Percentiles rank a stretch among this genome's conserved stretches.
Evolutionary conservation across 2,888 invertebrate species (phyloP).

Genomic region (Sericinus montela): DNA sequence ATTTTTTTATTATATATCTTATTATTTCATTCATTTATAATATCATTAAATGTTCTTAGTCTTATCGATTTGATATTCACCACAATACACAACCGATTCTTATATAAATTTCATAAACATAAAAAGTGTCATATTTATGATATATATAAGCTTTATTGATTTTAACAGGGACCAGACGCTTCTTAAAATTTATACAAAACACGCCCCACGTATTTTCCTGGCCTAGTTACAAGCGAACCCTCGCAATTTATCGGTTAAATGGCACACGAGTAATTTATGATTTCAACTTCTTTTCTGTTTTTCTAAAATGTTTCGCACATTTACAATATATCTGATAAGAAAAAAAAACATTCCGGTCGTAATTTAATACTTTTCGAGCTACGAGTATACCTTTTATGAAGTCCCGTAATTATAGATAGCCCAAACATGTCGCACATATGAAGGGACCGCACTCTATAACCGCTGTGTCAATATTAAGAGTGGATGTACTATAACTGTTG

Average conservation of each 20-base stretch:
- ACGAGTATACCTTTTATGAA: conserved; percentile 3
- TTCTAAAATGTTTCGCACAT: conserved; percentile 24
- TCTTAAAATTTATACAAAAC: conserved; percentile 8
- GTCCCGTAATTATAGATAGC: conserved; percentile 51
- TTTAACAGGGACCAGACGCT: conserved; percentile 2
- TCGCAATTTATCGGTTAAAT: conserved; percentile 65
- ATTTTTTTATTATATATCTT: too few relatives aligned
- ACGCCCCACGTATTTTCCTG: conserved; percentile 33
- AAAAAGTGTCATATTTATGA: background rate
- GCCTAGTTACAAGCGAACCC: conserved; percentile 43
- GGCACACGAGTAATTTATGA: conserved; percentile 66
- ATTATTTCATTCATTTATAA: too few relatives aligned
- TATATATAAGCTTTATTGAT: background rate
- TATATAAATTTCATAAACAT: too few relatives aligned
- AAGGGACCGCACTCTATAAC: conserved; percentile 34
- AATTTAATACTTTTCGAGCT: too few relatives aligned
- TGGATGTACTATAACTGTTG: conserved; percentile 47
- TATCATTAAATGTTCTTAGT: too few relatives aligned
- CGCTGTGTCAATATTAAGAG: conserved; percentile 58
- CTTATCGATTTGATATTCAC: too few relatives aligned
- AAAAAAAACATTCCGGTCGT: too few relatives aligned
- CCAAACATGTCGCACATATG: conserved; percentile 40
- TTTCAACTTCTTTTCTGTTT: conserved; percentile 36
- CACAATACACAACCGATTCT: too few relatives aligned
- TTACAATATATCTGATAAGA: background rate